Evolutionary conservation across 2,113 vertebrate species (phyloP).

Genomic region (Micronycteris hirsuta): DNA sequence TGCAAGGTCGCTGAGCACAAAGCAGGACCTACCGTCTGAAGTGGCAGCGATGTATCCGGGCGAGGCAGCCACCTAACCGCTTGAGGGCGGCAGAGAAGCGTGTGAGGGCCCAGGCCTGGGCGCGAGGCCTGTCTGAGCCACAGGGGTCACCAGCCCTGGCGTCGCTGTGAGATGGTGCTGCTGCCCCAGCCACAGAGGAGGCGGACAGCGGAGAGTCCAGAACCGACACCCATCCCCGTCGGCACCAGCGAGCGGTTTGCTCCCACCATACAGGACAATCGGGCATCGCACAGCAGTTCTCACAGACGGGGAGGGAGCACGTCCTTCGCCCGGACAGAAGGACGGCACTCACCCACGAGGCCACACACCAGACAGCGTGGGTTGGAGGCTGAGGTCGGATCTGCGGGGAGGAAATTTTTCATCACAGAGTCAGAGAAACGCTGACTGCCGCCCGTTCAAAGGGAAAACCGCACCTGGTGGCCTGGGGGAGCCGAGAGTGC

Average conservation of each 20-base stretch:
- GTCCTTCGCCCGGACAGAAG: conserved; percentile 35
- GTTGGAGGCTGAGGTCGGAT: not conserved
- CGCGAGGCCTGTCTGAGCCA: not conserved
- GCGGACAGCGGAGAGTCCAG: not conserved
- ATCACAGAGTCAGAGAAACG: not conserved
- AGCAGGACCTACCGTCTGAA: not conserved
- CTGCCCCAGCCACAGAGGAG: not conserved
- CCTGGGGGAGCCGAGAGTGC: not conserved
- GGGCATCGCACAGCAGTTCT: conserved; percentile 23
- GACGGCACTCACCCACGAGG: not conserved
- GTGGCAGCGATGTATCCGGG: not conserved
- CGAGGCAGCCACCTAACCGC: not conserved
- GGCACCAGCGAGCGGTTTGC: not conserved
- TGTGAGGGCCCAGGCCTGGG: not conserved
- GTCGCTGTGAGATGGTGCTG: not conserved
- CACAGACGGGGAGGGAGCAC: not conserved
- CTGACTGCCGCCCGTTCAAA: not conserved
- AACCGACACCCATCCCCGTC: not conserved
- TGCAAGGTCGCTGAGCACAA: not conserved
- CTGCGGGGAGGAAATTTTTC: not conserved
- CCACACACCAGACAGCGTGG: not conserved
- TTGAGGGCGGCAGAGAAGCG: not conserved
- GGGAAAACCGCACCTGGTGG: not conserved
- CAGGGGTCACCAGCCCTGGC: not conserved
- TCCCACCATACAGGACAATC: not conserved